These are phyloP conservation scores for Sebastes schlegelii DNA, from an alignment of 2,113 vertebrate genomes.

Conservation along the genomic window DNA sequence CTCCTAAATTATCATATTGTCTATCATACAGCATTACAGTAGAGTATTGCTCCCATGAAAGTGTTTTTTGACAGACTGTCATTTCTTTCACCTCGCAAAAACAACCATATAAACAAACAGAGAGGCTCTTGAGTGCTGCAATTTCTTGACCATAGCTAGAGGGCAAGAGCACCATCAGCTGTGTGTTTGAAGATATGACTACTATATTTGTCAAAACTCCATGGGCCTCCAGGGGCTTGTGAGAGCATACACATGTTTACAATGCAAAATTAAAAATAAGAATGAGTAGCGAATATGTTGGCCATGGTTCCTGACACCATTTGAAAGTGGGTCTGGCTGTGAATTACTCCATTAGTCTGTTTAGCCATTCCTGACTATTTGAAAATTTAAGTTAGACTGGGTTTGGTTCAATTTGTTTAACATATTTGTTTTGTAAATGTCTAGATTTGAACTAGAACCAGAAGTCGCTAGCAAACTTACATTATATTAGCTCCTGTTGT, in stretches of 20 bases:
- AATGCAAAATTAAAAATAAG: not conserved
- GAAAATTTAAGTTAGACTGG: not conserved
- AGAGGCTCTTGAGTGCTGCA: not conserved
- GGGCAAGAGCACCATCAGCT: slow-evolving; percentile 22
- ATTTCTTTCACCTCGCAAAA: not conserved
- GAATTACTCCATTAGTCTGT: not conserved
- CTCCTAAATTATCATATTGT: not conserved
- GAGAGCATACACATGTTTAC: not conserved
- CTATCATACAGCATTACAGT: not conserved
- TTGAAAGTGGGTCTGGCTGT: not conserved
- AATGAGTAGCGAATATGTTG: not conserved
- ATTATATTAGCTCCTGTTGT: not conserved
- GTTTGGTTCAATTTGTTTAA: not conserved
- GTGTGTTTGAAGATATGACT: not conserved
- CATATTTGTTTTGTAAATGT: not conserved
- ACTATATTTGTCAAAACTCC: not conserved
- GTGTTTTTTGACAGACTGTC: not conserved
- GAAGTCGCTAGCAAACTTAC: not conserved
- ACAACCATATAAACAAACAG: not conserved
- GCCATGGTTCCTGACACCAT: not conserved
- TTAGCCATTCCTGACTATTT: not conserved
- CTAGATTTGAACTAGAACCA: not conserved
- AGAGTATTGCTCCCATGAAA: not conserved
- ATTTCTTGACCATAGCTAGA: too few species aligned
- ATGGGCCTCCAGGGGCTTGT: not conserved